Percentiles rank a stretch among this genome's conserved stretches.
phyloP scores from a whole-genome alignment of 2,888 invertebrate species.

The Prenolepis imparis region DNA sequence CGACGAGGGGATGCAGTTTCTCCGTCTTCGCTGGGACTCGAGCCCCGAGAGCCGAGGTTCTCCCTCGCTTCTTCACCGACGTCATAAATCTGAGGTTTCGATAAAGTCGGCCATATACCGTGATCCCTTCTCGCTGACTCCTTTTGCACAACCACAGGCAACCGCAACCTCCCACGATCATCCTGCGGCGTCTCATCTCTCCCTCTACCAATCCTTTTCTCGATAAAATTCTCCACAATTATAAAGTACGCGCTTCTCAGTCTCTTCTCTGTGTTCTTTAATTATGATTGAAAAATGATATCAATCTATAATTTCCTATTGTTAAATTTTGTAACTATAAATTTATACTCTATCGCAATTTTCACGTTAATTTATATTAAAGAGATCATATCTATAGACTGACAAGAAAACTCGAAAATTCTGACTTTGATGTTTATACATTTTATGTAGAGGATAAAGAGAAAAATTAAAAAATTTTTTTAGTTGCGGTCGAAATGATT shows the following conservation, averaged over 20 bases:
- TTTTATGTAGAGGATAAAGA: no score
- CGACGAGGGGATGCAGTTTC: slow-evolving; percentile 65
- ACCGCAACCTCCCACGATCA: slow-evolving; percentile 64
- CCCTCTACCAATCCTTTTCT: slow-evolving; percentile 3
- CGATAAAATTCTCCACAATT: slow-evolving; percentile 8
- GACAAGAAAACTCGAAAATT: no score
- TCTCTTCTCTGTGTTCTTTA: not conserved
- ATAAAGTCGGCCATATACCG: slow-evolving; percentile 73
- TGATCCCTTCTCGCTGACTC: slow-evolving; percentile 51
- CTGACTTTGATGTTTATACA: no score
- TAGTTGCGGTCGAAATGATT: no score
- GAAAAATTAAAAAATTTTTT: no score
- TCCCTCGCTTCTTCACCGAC: slow-evolving; percentile 55
- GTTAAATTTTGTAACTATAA: not conserved
- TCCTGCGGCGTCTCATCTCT: slow-evolving; percentile 50
- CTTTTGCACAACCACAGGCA: slow-evolving; percentile 63
- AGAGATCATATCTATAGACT: not conserved
- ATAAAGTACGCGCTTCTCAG: not conserved
- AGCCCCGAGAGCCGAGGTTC: not conserved
- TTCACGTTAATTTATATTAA: not conserved
- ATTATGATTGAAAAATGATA: not conserved
- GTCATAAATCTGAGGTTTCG: slow-evolving; percentile 77
- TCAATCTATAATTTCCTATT: not conserved
- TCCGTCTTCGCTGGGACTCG: slow-evolving; percentile 36
- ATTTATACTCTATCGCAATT: not conserved